A percentile compares a stretch with the other conserved stretches of the same genome.
Conservation (phyloP, 2,113 vertebrate species). For the Apodemus speciosus region DNA sequence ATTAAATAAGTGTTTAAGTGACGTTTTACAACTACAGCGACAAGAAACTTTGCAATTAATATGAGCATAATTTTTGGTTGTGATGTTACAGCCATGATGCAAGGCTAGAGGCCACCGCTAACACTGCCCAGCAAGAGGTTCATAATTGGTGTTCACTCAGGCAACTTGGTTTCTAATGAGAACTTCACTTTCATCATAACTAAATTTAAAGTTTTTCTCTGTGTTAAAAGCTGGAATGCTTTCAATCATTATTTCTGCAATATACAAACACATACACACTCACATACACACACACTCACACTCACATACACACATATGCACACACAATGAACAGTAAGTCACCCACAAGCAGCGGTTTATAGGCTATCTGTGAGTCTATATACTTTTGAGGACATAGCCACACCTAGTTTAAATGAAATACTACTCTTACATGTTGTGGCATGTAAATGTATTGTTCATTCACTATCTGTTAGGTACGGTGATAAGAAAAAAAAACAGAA, state of each 20-base stretch:
- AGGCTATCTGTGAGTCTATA: background rate
- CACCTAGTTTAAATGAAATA: conserved; percentile 40
- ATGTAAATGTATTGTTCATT: background rate
- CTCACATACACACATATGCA: background rate
- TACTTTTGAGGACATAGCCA: background rate
- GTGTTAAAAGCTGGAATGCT: background rate
- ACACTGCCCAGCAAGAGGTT: background rate
- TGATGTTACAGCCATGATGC: background rate
- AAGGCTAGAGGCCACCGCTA: background rate
- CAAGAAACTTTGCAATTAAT: conserved; percentile 2
- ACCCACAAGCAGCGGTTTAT: background rate
- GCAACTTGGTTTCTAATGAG: conserved; percentile 2
- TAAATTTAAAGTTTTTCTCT: background rate
- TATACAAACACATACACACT: background rate
- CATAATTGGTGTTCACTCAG: background rate
- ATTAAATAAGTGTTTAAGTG: background rate
- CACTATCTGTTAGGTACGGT: background rate
- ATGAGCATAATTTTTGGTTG: conserved; percentile 3
- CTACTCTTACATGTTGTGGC: background rate
- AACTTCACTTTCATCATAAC: background rate
- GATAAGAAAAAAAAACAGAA: background rate
- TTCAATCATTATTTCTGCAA: background rate
- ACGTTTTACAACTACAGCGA: background rate
- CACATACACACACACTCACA: too few species aligned
- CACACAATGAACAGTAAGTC: background rate